Percentiles rank a stretch among this genome's conserved stretches.
These are phyloP conservation scores for Oryzias sinensis DNA, from an alignment of 2,797 vertebrate species.

Conservation along the genomic window DNA sequence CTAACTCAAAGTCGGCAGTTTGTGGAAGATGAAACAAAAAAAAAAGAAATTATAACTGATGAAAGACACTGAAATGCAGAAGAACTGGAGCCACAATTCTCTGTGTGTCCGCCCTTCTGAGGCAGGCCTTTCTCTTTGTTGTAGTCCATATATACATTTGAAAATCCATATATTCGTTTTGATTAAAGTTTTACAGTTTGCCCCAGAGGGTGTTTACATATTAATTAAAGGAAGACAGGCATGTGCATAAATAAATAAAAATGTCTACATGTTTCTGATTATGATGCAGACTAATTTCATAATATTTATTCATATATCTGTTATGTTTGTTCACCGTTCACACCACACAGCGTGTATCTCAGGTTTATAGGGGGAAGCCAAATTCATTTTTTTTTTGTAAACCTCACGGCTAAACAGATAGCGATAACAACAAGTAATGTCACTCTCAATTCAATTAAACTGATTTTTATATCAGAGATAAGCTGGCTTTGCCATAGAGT, in stretches of 20 bases:
- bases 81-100: not conserved
- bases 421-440: too few species aligned
- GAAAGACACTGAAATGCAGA: conserved; percentile 4
- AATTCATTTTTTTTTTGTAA: too few species aligned
- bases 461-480: not conserved
- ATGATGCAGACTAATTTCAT: too few species aligned
- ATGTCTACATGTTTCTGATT: conserved; percentile 1
- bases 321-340: too few species aligned
- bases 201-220: not conserved
- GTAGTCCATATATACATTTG: conserved; percentile 1
- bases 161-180: not conserved
- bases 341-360: too few species aligned
- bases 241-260: conserved; percentile 14
- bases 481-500: not conserved
- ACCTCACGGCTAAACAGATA: too few species aligned
- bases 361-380: too few species aligned
- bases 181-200: conserved; percentile 2
- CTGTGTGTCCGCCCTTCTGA: not conserved
- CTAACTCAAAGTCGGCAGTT: not conserved
- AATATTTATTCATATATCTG: too few species aligned
- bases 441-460: too few species aligned
- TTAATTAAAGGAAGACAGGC: conserved; percentile 8
- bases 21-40: not conserved
- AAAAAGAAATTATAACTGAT: not conserved
- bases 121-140: not conserved